Percentiles rank a stretch among this genome's conserved stretches.
These are phyloP conservation scores for Virgularia gustaviana DNA, from an alignment of 92 coral and sea anemone species.

Conservation along the genomic window DNA sequence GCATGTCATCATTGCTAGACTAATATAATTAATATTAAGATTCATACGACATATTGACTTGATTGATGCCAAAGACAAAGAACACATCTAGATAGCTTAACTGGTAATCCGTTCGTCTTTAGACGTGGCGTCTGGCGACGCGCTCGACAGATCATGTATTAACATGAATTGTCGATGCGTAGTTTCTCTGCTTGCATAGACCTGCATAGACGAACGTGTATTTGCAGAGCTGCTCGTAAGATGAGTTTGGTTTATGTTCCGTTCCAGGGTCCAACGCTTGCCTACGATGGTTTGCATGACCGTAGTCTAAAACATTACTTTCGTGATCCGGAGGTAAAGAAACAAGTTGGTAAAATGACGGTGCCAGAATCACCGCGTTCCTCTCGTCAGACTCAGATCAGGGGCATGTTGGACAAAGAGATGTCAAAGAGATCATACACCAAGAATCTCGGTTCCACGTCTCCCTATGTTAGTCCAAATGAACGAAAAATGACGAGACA, in stretches of 20 bases:
- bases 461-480: slow-evolving; percentile 76
- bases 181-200: no score
- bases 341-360: slow-evolving; percentile 77
- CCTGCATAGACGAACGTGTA: no score
- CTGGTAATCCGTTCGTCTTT: no score
- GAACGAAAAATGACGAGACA: slow-evolving; percentile 64
- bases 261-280: slow-evolving; percentile 82
- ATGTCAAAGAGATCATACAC: slow-evolving; percentile 87
- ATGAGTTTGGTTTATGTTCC: background rate
- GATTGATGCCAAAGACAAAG: no score
- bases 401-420: slow-evolving; percentile 68
- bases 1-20: no score
- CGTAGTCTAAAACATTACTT: slow-evolving; percentile 93
- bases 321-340: slow-evolving; percentile 56
- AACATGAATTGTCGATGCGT: no score
- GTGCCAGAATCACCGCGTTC: slow-evolving; percentile 50
- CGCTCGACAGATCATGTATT: no score
- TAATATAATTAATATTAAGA: no score
- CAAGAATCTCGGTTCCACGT: slow-evolving; percentile 71
- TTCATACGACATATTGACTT: no score
- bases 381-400: slow-evolving; percentile 63
- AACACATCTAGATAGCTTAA: no score
- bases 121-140: no score
- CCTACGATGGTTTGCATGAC: slow-evolving; percentile 95
- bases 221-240: no score